Percentiles rank a stretch among this genome's conserved stretches.
phyloP scores from a whole-genome alignment of 2,797 vertebrate species.

The Falco rusticolus region DNA sequence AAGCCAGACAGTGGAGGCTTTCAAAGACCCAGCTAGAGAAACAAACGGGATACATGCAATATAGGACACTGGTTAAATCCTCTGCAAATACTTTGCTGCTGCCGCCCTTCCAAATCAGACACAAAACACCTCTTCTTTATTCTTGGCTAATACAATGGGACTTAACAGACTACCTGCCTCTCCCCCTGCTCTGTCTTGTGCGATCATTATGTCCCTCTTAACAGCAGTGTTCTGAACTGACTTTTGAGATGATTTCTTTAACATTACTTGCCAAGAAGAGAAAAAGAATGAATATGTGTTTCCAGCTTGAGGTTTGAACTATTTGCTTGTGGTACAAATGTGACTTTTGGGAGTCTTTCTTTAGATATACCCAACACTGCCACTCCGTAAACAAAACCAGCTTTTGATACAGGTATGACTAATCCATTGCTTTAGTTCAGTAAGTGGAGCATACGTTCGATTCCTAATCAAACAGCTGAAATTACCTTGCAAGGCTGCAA shows the following conservation, averaged over 20 bases:
- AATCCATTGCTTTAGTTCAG: slow-evolving; percentile 71
- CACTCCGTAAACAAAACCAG: slow-evolving; percentile 70
- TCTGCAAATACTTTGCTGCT: neutral
- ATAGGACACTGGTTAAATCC: neutral
- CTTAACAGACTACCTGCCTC: neutral
- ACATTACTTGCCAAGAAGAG: neutral
- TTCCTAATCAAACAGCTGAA: slow-evolving; percentile 66
- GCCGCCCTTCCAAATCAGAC: neutral
- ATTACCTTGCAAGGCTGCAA: slow-evolving; percentile 51
- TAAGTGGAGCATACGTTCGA: slow-evolving; percentile 67
- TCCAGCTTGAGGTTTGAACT: slow-evolving; percentile 31
- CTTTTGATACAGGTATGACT: slow-evolving; percentile 65
- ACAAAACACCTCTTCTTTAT: neutral
- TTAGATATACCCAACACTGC: slow-evolving; percentile 17
- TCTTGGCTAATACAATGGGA: neutral
- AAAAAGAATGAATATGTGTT: slow-evolving; percentile 27
- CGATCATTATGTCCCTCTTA: neutral
- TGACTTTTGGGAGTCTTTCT: slow-evolving; percentile 62
- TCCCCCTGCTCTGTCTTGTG: neutral
- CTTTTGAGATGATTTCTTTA: neutral
- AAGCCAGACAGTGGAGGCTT: neutral
- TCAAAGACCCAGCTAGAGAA: slow-evolving; percentile 23
- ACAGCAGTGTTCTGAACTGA: neutral
- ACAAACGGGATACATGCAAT: neutral
- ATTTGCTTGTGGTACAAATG: slow-evolving; percentile 43